Evolutionary conservation across 2,888 invertebrate species (phyloP), one percentile per base, ranked within the genome.

Genomic region (Omphaloscelis lunosa): DNA sequence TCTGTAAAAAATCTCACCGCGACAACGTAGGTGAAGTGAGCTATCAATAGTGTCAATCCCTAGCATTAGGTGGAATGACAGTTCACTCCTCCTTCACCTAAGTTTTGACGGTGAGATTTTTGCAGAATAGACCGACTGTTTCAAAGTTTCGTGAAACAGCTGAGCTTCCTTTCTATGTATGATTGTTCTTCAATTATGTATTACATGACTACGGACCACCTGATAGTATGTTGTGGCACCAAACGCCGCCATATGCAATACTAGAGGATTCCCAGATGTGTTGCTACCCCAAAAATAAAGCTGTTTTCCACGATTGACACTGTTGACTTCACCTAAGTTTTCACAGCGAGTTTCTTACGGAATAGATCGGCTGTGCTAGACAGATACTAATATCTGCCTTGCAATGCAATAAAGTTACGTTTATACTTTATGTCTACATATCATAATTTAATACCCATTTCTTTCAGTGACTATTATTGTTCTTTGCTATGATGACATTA

Each of bases 141-240:
- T 20, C 3, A 34, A 59, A 45, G 3, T 11, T 48, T 58, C 15
- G 4, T 51, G 17, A 12, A 9, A 61, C 48, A 51, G 12, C 9
- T 61, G 59, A 6, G 59, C 6, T 41, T 48, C 27, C 11, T 51
- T 51, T 27, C 15, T 5, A n/a, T 23, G 29, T n/a, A 72, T 48
- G 58, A 34, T 48, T 48, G 20, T 77, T 41, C 41, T n/a, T 61
- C 1, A 20, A 67, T n/a, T 51, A 41, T 51, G n/a, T 78, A 41
- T 29, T 27, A 58, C 48, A 27, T 29, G 11, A 45, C 41, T 48
- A 61, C 45, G n/a, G 23, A 20, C 23, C 56, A 53, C 17, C 12
- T 53, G 23, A 78, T 29, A 51, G 34, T 58, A 45, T 34, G 48
- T 34, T 34, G 34, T 53, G 41, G 12, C 23, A 53, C 3, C 23